Percentiles rank a stretch among this genome's conserved stretches.
Evolutionary conservation across 2,113 vertebrate genomes (phyloP).

Genomic region (Ceyx melanurus): DNA sequence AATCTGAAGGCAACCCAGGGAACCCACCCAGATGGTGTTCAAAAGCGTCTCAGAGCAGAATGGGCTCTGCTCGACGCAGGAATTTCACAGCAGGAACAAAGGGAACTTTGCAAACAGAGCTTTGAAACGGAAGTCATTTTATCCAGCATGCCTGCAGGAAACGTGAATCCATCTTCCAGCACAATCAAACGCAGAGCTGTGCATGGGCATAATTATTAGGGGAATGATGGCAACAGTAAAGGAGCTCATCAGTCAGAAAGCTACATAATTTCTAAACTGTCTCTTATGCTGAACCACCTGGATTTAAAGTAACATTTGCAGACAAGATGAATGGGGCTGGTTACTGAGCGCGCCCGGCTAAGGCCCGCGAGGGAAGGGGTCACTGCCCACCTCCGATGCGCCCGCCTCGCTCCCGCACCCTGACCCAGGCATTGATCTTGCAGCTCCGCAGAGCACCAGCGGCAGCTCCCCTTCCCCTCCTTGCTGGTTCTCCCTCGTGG

Average conservation of each 20-base stretch:
- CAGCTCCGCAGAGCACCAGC: accelerated
- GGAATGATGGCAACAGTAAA: conserved; percentile 15
- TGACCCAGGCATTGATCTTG: accelerated
- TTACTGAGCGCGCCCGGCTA: not conserved
- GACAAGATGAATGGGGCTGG: not conserved
- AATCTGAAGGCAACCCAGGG: not conserved
- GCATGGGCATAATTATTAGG: conserved; percentile 48
- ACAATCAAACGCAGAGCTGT: conserved; percentile 41
- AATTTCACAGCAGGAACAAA: conserved; percentile 38
- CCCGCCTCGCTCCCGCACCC: accelerated
- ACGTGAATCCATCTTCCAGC: conserved; percentile 29
- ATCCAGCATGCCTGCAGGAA: conserved; percentile 53
- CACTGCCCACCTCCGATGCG: not conserved
- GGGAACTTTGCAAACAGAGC: conserved; percentile 29
- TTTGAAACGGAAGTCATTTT: conserved; percentile 27
- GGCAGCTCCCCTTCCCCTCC: not conserved
- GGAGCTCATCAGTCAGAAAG: conserved; percentile 48
- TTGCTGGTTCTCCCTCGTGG: accelerated
- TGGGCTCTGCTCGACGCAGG: not conserved
- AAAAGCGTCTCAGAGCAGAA: not conserved
- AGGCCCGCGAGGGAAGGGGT: not conserved
- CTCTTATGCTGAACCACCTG: conserved; percentile 34
- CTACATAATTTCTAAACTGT: conserved; percentile 19
- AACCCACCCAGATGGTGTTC: conserved; percentile 11
- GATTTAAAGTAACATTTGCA: conserved; percentile 35